Base-by-base conservation (phyloP, 37 sponge, comb jelly and placozoan genomes). In the Spongia lamella region DNA sequence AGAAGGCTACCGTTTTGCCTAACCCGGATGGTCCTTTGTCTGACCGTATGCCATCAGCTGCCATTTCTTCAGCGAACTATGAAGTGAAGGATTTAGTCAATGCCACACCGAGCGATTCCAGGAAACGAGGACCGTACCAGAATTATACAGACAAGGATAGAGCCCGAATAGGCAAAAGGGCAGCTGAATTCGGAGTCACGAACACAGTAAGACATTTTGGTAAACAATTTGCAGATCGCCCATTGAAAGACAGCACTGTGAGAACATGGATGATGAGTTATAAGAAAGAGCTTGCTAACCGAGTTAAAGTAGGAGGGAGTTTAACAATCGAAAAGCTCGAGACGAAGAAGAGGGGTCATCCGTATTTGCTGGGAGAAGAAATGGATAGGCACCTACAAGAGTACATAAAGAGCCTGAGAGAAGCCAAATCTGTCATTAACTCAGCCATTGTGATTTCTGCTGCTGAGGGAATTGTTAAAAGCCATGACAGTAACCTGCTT, bases 401-500 rank as follows among this genome's bases (percentile, higher is more conserved):
- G 9, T 71, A 71, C 38, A 19, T 71, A 25, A 71, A 13, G 21
- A 21, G n/a, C 31, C n/a, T 71, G 27, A 21, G 73, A 71, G 73
- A 71, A 71, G 25, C 25, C 11, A 25, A 25, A 7, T 17, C 73
- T 71, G 61, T 55, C 16, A 22, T 71, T 40, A 71, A 71, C 61
- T 56, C 73, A 14, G 73, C 73, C 19, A 59, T 71, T 21, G 73
- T 55, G 7, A 59, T 11, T 16, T 17, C 61, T 21, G 55, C 56
- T 71, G 73, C 73, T 33, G 7, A 20, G 36, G 73, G 73, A 6
- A 71, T 71, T 55, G 73, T 71, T n/a, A 71, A 71, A 59, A 59
- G 36, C n/a, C 61, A 71, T 56, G 61, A 71, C n/a, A 71, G 73
- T 54, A 56, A 71, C 61, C 61, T 71, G n/a, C 57, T 71, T n/a